A percentile compares a stretch with the other conserved stretches of the same genome.
Evolutionary conservation across 2,888 invertebrate genomes (phyloP).

Genomic region (Scotopteryx bipunctaria): DNA sequence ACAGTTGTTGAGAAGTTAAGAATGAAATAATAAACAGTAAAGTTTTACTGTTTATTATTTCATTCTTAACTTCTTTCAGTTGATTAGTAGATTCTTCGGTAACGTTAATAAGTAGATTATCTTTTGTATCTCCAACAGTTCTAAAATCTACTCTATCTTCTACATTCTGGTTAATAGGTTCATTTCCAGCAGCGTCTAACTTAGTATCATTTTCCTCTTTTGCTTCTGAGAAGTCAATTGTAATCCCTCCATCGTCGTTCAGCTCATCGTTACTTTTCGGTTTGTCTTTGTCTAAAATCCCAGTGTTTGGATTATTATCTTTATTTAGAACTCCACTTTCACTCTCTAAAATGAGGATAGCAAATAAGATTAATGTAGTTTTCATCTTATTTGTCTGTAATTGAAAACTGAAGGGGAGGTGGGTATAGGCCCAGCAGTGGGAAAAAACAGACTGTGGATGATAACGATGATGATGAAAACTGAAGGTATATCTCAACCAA

Average conservation of each 20-base stretch:
- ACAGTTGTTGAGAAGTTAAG: no score
- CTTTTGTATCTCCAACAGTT: background rate
- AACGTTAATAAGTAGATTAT: no score
- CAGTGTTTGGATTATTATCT: background rate
- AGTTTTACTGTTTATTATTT: no score
- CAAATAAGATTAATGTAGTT: background rate
- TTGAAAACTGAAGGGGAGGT: no score
- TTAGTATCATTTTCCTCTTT: background rate
- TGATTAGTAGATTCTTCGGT: no score
- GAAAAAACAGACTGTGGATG: no score
- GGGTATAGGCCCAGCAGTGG: no score
- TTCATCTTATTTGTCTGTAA: conserved; percentile 1
- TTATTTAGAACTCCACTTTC: conserved; percentile 7
- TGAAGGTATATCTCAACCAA: no score
- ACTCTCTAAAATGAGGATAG: background rate
- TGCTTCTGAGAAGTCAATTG: background rate
- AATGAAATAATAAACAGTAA: no score
- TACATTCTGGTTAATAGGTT: background rate
- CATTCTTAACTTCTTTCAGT: no score
- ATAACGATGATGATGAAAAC: no score
- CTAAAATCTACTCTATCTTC: background rate
- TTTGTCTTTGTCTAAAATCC: background rate
- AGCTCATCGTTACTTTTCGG: background rate
- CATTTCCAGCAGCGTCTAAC: background rate
- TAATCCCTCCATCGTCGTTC: background rate